phyloP scores from a whole-genome alignment of 2,113 vertebrate species.

The Riparia riparia region DNA sequence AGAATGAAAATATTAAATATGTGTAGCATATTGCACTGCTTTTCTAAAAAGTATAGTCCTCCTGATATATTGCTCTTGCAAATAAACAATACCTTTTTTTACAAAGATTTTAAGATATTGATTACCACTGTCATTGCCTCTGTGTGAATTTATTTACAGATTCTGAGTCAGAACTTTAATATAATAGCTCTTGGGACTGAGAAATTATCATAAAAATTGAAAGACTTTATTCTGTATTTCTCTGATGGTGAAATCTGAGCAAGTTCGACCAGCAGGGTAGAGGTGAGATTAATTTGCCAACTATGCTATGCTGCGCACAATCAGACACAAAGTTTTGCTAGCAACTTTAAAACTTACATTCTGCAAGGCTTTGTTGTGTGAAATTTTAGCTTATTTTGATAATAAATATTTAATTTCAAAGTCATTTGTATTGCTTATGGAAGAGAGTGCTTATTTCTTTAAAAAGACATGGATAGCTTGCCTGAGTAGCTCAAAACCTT shows the following conservation, averaged over 20 bases:
- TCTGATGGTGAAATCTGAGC: background rate
- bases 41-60: background rate
- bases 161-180: background rate
- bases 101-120: background rate
- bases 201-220: background rate
- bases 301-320: fast-evolving
- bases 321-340: background rate
- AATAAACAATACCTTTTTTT: background rate
- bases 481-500: background rate
- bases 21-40: background rate
- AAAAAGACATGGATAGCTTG: background rate
- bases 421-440: background rate
- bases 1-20: background rate
- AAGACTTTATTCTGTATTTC: background rate
- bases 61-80: background rate
- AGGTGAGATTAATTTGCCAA: background rate
- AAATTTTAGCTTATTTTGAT: background rate
- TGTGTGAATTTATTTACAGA: background rate
- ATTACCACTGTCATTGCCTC: background rate
- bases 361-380: background rate
- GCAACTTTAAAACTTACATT: background rate
- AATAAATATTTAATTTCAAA: background rate
- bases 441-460: background rate
- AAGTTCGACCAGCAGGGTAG: background rate
- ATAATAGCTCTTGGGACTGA: background rate